Evolutionary conservation across 1,140 invertebrate species (phyloP).

Genomic region (Aphaenogaster ashmeadi): DNA sequence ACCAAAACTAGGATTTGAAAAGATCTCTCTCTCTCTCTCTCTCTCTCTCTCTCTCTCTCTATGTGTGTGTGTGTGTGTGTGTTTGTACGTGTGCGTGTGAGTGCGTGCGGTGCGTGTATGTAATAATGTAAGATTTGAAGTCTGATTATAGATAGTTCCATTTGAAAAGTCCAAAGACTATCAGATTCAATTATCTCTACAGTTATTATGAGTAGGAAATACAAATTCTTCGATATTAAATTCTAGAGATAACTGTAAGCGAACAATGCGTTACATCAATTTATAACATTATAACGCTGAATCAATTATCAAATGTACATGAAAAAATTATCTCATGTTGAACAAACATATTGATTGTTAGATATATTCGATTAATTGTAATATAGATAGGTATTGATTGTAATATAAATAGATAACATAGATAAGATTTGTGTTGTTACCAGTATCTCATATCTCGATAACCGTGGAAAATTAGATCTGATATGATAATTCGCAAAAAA

Average conservation of each 20-base stretch:
- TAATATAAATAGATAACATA: background rate
- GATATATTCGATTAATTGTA: background rate
- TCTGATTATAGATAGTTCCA: background rate
- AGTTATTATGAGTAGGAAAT: constrained; percentile 1
- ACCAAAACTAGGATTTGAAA: background rate
- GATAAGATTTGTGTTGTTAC: constrained; percentile 6
- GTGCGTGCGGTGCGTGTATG: background rate
- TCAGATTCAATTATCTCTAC: background rate
- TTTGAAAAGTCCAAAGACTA: background rate
- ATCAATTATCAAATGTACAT: constrained; percentile 16
- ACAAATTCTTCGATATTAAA: constrained; percentile 2
- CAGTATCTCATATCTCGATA: background rate
- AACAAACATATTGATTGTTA: background rate
- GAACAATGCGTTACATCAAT: background rate
- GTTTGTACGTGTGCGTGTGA: background rate
- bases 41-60: too few relatives aligned
- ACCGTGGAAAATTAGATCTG: background rate
- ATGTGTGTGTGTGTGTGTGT: too few relatives aligned
- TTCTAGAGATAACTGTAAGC: constrained; percentile 7
- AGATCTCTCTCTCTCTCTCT: too few relatives aligned
- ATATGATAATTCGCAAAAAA: background rate
- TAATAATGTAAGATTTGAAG: background rate
- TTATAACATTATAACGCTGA: background rate
- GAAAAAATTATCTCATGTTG: background rate
- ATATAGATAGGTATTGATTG: background rate